Percentiles rank a stretch among this genome's conserved stretches.
These are phyloP conservation scores for Blera fallax DNA, from an alignment of 2,888 invertebrate species.

Conservation along the genomic window DNA sequence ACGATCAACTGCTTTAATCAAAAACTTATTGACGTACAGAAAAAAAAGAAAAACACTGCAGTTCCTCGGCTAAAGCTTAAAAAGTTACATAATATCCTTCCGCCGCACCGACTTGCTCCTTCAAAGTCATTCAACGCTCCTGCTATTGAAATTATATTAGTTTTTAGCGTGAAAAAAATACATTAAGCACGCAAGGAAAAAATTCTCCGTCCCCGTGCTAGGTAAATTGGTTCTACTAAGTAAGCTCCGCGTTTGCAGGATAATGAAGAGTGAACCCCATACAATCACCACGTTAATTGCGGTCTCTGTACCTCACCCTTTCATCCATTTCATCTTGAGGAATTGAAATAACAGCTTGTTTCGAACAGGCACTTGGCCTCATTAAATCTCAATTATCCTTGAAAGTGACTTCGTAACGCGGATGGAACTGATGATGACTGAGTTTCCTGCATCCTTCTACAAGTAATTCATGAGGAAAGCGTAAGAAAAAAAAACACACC, in stretches of 20 bases:
- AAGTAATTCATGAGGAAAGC: neutral
- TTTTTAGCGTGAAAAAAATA: conserved; percentile 1
- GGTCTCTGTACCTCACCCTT: neutral
- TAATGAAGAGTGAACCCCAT: neutral
- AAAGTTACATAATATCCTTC: neutral
- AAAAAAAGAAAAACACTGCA: no score
- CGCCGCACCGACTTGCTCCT: neutral
- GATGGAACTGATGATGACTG: neutral
- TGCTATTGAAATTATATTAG: neutral
- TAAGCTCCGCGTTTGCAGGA: neutral
- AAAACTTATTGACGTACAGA: conserved; percentile 23
- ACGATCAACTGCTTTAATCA: no score
- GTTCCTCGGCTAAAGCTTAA: no score
- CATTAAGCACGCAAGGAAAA: neutral
- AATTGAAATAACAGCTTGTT: conserved; percentile 59
- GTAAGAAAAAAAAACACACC: neutral
- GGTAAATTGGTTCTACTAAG: conserved; percentile 51
- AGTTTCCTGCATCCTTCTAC: neutral
- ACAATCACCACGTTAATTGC: conserved; percentile 20
- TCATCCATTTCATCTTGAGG: conserved; percentile 10
- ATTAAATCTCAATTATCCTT: conserved; percentile 66
- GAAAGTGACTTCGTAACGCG: conserved; percentile 25
- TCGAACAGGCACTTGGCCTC: conserved; percentile 62
- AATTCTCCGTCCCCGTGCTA: conserved; percentile 24
- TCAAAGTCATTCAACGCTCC: neutral